Base-by-base conservation (phyloP, 2,888 invertebrate genomes). In the Lagria hirta region DNA sequence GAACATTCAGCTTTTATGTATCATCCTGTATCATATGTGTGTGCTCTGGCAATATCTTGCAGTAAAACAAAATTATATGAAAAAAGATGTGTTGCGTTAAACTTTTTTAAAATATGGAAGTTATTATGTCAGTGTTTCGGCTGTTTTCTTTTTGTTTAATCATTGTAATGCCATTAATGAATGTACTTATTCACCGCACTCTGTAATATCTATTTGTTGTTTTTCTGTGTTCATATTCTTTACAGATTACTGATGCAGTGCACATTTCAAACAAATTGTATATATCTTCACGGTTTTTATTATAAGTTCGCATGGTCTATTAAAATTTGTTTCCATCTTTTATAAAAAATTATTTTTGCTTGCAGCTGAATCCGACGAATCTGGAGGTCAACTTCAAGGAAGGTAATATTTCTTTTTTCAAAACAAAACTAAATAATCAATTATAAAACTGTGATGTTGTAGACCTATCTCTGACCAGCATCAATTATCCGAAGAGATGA, bases 401-500 rank as follows among this genome's bases (percentile, higher is more conserved):
- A 16, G 23, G 8, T 23, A 27, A 15, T 26, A n/a, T 21, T 20
- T 12, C 20, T 22, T 3, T 4, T 2, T 15, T 24, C 21, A 8
- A 12, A 32, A n/a, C 23, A 14, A 15, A 21, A 6, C n/a, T 8
- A 1, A 14, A 7, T n/a, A n/a, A n/a, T n/a, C n/a, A n/a, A n/a
- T n/a, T n/a, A n/a, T n/a, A 5, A 10, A 11, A 15, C 21, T 22
- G 6, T 14, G 20, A 33, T 43, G 35, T 64, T 67, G 42, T 54
- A 70, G 70, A 49, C 54, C 52, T 50, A 55, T 62, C 12, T 28
- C 62, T 3, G 70, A 72, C 43, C 72, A 71, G 48, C 72, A 72
- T 32, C 66, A 69, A 48, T 61, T 72, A 3, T 72, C 72, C 3
- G 68, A 70, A 30, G 72, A 72, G 60, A 72, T 72, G 72, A 70